Conservation (phyloP, 2,113 vertebrate genomes). For the Halichoerus grypus region DNA sequence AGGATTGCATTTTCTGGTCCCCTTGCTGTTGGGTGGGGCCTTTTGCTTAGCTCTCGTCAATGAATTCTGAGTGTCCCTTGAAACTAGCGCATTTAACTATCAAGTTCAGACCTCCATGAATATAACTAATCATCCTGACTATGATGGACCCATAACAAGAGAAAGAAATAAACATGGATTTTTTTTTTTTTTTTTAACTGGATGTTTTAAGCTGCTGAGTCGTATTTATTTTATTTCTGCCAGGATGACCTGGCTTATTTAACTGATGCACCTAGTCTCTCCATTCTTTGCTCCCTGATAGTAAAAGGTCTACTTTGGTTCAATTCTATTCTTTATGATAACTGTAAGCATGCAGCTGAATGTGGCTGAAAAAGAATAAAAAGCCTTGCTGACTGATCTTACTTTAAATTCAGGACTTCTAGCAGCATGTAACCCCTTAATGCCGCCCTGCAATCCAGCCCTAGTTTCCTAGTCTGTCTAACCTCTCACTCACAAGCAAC, state of each 20-base stretch:
- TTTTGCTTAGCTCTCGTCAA: background rate
- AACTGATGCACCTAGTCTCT: background rate
- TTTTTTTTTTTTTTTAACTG: background rate
- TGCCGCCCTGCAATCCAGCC: background rate
- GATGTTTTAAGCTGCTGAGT: background rate
- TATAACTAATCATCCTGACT: background rate
- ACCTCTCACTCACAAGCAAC: background rate
- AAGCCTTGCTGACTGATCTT: background rate
- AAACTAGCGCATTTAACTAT: background rate
- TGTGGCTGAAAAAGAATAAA: background rate
- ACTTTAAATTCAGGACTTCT: background rate
- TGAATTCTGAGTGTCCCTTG: background rate
- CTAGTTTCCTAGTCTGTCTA: background rate
- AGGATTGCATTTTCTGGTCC: background rate
- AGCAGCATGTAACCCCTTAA: background rate
- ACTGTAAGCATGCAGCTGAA: background rate
- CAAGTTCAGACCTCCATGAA: background rate
- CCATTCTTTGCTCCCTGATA: background rate
- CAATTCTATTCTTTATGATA: background rate
- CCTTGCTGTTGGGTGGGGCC: background rate
- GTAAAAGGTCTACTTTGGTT: background rate
- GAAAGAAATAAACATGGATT: background rate
- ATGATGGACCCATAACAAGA: background rate
- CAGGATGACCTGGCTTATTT: background rate
- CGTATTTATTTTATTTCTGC: background rate